Evolutionary conservation across 2,888 invertebrate species (phyloP), one percentile per base, ranked within the genome.

Genomic region (Lingula anatina): DNA sequence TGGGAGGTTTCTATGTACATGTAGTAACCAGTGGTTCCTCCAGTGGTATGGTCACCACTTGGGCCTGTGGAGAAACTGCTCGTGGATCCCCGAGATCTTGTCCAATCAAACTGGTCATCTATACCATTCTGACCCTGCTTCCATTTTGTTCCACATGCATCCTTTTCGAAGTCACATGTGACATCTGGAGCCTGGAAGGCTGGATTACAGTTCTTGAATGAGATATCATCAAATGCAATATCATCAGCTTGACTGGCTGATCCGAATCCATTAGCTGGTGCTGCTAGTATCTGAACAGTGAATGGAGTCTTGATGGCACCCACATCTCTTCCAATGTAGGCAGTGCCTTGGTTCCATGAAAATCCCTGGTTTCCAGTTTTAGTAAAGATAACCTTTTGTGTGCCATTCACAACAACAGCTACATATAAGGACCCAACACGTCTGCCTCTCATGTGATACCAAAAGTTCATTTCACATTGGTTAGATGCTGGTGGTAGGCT

Each of bases 1-100:
- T 79, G 81, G 3, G 81, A 77, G 1, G 83, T 59, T 51, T 69
- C 68, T 40, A 67, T 64, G 51, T 65, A 70, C 31, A 65, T 55
- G 52, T 68, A 71, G 18, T 54, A 59, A 1, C 67, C 62, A n/a
- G n/a, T n/a, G 41, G 46, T 35, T 5, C 60, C 56, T 21, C 15
- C 15, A 15, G 61, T 58, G 18, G 66, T 64, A 50, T 68, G 68
- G 37, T 65, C 68, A 47, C 35, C 40, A 5, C 41, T 35, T 40
- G 75, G 75, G n/a, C 74, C 73, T 18, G 73, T 73, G 7, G 59
- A 60, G 23, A 41, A 36, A 5, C 65, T 62, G 24, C 43, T 41
- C 15, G 70, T 70, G 5, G 57, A 46, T 7, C 63, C 64, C 49
- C 55, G 62, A 5, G 55, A 53, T 24, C 61, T 50, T 37, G 55